phyloP scores from a whole-genome alignment of 1,140 invertebrate species.

The Euura saliciscinereae region DNA sequence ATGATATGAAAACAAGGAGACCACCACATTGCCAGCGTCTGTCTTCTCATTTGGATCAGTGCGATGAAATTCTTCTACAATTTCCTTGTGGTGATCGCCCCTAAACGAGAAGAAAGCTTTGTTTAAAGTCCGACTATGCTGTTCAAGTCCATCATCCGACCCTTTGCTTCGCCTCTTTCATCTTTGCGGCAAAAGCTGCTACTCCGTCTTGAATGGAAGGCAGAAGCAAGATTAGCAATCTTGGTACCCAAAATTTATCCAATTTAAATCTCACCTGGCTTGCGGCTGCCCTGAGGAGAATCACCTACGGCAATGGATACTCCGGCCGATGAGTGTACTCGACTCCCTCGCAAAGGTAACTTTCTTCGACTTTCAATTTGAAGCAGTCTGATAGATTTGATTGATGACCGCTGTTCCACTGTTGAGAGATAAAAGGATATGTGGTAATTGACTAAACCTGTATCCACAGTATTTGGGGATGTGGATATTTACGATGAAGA shows the following conservation, averaged over 20 bases:
- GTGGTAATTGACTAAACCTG: not conserved
- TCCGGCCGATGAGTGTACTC: constrained; percentile 84
- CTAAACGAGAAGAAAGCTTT: constrained; percentile 83
- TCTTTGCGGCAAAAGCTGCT: constrained; percentile 71
- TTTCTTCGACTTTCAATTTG: constrained; percentile 90
- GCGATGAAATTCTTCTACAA: constrained; percentile 90
- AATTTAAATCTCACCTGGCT: constrained; percentile 77
- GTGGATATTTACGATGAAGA: constrained; percentile 70
- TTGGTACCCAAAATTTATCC: not conserved
- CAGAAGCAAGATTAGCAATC: not conserved
- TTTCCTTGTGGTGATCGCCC: constrained; percentile 80
- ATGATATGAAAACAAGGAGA: not conserved
- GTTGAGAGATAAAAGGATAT: constrained; percentile 29
- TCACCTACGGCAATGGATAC: constrained; percentile 80
- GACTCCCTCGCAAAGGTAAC: constrained; percentile 84
- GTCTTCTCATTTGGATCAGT: constrained; percentile 86
- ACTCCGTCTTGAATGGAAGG: constrained; percentile 58
- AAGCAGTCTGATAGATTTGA: constrained; percentile 79
- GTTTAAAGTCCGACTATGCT: constrained; percentile 81
- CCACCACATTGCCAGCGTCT: constrained; percentile 78
- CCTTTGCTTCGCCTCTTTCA: constrained; percentile 69
- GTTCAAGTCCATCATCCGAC: constrained; percentile 66
- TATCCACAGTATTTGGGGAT: constrained; percentile 8
- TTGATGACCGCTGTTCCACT: constrained; percentile 76
- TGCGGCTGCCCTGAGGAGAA: constrained; percentile 79